These are phyloP conservation scores for Phocoena sinus DNA, from an alignment of 2,113 vertebrate genomes.

Conservation along the genomic window DNA sequence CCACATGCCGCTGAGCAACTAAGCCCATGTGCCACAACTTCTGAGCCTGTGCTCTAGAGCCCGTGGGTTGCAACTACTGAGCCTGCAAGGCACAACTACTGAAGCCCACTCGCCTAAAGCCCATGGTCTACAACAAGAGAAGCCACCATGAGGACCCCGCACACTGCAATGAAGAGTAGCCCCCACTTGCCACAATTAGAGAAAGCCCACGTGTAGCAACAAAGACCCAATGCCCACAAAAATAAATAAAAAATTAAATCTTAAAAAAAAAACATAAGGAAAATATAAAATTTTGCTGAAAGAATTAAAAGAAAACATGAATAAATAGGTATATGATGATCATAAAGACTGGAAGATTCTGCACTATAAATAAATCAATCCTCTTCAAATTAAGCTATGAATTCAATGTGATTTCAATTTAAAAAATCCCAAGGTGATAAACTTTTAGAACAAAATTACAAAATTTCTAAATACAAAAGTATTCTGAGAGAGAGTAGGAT, in stretches of 20 bases:
- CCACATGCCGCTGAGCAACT: no score
- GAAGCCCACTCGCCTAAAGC: no score
- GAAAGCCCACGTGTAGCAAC: no score
- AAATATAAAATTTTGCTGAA: neutral
- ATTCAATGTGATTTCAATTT: neutral
- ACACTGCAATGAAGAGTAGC: no score
- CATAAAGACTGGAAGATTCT: neutral
- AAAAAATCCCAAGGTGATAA: neutral
- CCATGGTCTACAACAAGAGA: no score
- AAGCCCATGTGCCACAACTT: no score
- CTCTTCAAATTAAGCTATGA: neutral
- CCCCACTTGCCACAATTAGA: no score
- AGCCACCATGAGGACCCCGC: no score
- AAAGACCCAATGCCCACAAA: rapidly evolving
- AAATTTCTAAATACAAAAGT: neutral
- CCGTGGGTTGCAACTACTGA: no score
- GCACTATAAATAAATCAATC: neutral
- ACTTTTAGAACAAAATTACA: neutral
- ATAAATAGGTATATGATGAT: neutral
- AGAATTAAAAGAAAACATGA: neutral
- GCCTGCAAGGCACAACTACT: no score
- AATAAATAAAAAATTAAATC: no score
- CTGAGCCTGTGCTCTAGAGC: no score
- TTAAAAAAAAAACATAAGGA: neutral
- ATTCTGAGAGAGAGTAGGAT: neutral